A percentile compares a stretch with the other conserved stretches of the same genome.
These are phyloP conservation scores for Remorina albescens DNA, from an alignment of 2,797 vertebrate genomes.

Conservation along the genomic window DNA sequence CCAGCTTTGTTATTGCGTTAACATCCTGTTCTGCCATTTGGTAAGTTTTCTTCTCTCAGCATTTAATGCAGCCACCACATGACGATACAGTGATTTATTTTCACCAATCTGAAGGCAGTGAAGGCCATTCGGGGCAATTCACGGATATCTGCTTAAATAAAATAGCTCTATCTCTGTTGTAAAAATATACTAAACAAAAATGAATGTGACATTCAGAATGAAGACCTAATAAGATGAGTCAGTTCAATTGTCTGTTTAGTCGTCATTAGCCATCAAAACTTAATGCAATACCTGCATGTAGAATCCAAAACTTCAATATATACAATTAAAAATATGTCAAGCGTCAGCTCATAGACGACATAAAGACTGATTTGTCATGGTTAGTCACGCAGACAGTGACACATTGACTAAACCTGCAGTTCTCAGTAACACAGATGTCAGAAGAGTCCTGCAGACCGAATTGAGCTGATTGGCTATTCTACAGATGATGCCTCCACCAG, in stretches of 20 bases:
- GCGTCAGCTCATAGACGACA: background rate
- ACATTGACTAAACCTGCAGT: background rate
- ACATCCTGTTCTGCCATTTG: background rate
- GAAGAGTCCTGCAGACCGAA: background rate
- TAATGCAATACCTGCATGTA: background rate
- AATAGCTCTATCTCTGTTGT: background rate
- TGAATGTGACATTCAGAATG: no score
- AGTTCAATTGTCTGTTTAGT: background rate
- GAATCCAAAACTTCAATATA: constrained; percentile 18
- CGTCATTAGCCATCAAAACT: background rate
- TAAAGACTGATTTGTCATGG: background rate
- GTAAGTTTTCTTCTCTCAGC: background rate
- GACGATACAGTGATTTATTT: constrained; percentile 7
- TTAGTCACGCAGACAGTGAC: constrained; percentile 27
- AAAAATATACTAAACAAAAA: background rate
- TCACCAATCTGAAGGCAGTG: background rate
- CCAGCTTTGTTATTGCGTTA: background rate
- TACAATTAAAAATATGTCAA: background rate
- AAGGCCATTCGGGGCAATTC: no score
- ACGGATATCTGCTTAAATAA: background rate
- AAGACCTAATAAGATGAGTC: constrained; percentile 15
- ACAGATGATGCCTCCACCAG: background rate
- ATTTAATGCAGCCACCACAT: constrained; percentile 48
- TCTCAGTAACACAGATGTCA: no score
- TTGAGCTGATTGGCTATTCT: constrained; percentile 28